Base-by-base conservation (phyloP, 2,113 vertebrate species). In the Oncorhynchus mykiss region DNA sequence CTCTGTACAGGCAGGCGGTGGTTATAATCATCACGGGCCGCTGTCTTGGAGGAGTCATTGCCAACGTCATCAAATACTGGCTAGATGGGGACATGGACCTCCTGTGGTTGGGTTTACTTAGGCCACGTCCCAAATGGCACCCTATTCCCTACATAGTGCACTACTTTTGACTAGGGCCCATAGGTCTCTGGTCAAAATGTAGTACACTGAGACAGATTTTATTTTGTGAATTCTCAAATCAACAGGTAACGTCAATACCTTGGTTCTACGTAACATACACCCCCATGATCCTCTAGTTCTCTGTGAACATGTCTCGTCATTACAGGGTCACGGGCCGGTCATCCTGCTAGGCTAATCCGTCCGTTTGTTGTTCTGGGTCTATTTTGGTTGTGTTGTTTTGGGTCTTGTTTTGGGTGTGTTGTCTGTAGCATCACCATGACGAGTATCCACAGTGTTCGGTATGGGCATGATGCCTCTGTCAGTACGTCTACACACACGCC, bases 31-130 rank as follows among this genome's bases (percentile, higher is more conserved):
- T 92, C 74, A 82, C 91, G 90, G 93, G 92, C 3, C 89, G 87
- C 75, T 91, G 91, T 24, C 93, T 92, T 0, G 92, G 93, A 7
- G 92, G 93, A 7, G 79, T 79, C 68, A 16, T 89, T 73, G 92
- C 92, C 0, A 94, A 94, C 67, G 82, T 94, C 48, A 84, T 93
- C 68, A 89, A 89, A 45, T 92, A 90, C 79, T 94, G 93, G 93
- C 78, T 88, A 13, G 92, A 93, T 66, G 93, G 93, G 69, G 92
- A 94, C 80, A 93, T 94, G 92, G 91, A 93, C 81, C 92, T 94
- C 87, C 93, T 92, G 93, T 93, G 79, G 77, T 76, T 71, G 12
- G 3, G 1, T 9, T 66, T 22, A 31, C 3, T 25, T 65, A 6
- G 18, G 13, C 3, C 2, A 8, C 1, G 0, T 9, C 34, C 34